Evolutionary conservation across 2,888 invertebrate genomes (phyloP), one percentile per base, ranked within the genome.

Genomic region (Augiades crinisus): DNA sequence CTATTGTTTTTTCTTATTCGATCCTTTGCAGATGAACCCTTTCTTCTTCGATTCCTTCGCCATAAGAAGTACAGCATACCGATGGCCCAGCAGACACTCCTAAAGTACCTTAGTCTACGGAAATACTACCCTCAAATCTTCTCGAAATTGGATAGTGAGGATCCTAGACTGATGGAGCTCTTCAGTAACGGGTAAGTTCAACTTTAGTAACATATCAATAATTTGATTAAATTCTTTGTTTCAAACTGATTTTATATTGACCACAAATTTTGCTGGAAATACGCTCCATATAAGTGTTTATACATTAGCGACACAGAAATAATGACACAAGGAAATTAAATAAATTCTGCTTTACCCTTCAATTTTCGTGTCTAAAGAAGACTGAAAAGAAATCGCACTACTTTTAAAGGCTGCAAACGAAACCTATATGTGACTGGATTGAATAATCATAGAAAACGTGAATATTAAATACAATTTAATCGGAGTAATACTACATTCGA

Each of bases 11-110:
- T 31, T 22, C 45, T 55, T 40, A 46, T 40, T 81, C 79, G n/a
- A n/a, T n/a, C n/a, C n/a, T n/a, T n/a, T n/a, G 22, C 82, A 94
- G 95, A 95, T 75, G 93, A 94, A 56, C 90, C 85, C 37, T 96
- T 96, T 73, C 83, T 95, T 47, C 80, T 96, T 60, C 89, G 95
- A 43, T 96, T 95, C 70, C 84, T 96, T 53, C 91, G 95, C 1
- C 92, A 93, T 56, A 95, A 94, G 72, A 96, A 95, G 75, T 96
- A 92, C 85, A 94, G 94, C 68, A 90, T 96, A 22, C 94, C 93
- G 1, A 93, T 95, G 93, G 94, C 95, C 0, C 93, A 95, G 72
- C 95, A 95, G 69, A 92, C 92, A 37, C 72, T 96, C 30, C 86
- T 96, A 13, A 95, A 96, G 71, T 96, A 95, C 74, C 81, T 96